Evolutionary conservation across 2,888 invertebrate species (phyloP).

Genomic region (Heliconius erato): DNA sequence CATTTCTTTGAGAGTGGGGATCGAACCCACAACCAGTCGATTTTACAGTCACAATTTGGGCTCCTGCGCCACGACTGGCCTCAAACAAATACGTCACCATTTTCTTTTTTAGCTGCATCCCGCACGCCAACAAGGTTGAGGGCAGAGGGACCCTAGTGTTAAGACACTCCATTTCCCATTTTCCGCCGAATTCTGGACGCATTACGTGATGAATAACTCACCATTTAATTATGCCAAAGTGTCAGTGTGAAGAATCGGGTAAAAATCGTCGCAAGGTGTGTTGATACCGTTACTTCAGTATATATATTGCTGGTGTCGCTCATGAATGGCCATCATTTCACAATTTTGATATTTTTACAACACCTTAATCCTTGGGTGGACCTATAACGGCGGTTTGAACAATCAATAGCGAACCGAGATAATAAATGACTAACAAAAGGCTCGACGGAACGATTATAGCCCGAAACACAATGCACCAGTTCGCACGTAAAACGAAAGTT

Average conservation of each 20-base stretch:
- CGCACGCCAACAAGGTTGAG: no score
- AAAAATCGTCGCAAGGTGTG: slow-evolving; percentile 55
- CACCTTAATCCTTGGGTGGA: slow-evolving; percentile 45
- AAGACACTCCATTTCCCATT: no score
- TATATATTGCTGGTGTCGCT: slow-evolving; percentile 46
- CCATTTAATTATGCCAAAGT: slow-evolving; percentile 57
- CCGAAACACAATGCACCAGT: slow-evolving; percentile 48
- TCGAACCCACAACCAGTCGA: no score
- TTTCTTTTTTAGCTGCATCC: not conserved
- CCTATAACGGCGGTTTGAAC: slow-evolving; percentile 48
- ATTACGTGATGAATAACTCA: slow-evolving; percentile 26
- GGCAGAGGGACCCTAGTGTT: no score
- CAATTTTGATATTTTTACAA: slow-evolving; percentile 54
- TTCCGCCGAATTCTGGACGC: no score
- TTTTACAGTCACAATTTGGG: no score
- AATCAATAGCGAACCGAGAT: slow-evolving; percentile 29
- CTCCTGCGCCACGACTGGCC: no score
- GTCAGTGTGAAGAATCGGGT: slow-evolving; percentile 46
- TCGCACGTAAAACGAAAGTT: slow-evolving; percentile 45
- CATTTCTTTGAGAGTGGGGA: no score
- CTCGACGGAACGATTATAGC: slow-evolving; percentile 50
- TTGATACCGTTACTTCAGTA: slow-evolving; percentile 57
- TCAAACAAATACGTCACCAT: slow-evolving; percentile 41
- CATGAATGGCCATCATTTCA: slow-evolving; percentile 60
- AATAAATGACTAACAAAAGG: slow-evolving; percentile 41